Percentiles rank a stretch among this genome's conserved stretches.
These are phyloP conservation scores for Cheiracanthium punctorium DNA, from an alignment of 2,888 invertebrate genomes.

Conservation along the genomic window DNA sequence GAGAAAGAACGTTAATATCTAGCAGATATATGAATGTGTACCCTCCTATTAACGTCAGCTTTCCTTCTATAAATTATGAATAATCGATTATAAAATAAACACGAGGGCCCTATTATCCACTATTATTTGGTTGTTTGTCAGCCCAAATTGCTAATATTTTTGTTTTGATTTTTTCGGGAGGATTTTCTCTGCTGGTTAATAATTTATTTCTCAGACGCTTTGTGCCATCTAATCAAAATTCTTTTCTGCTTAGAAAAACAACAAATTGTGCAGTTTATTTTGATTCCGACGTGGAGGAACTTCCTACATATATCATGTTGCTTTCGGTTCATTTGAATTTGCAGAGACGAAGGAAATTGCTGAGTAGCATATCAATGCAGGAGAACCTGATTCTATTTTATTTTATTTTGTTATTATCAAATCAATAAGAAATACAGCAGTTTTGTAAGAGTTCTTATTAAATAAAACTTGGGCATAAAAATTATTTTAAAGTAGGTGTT, in stretches of 20 bases:
- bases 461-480: too few species aligned
- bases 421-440: too few species aligned
- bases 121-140: conserved; percentile 17
- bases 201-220: background rate
- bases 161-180: background rate
- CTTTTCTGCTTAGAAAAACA: background rate
- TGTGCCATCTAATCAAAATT: background rate
- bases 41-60: conserved; percentile 24
- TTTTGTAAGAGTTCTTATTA: too few species aligned
- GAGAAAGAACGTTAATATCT: conserved; percentile 3
- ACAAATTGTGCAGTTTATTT: background rate
- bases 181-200: background rate
- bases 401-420: too few species aligned
- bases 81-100: conserved; percentile 22
- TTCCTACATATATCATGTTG: background rate
- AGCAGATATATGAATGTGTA: conserved; percentile 12
- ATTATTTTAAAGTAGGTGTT: too few species aligned
- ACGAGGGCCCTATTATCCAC: conserved; percentile 17
- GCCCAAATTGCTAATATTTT: conserved; percentile 22
- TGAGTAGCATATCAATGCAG: too few species aligned
- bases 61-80: conserved; percentile 18
- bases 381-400: too few species aligned
- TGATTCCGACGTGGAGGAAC: background rate
- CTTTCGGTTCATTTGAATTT: background rate
- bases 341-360: too few species aligned